Percentiles rank a stretch among this genome's conserved stretches.
Conservation (phyloP, 2,888 invertebrate genomes). For the Holacanthella duospinosa region DNA sequence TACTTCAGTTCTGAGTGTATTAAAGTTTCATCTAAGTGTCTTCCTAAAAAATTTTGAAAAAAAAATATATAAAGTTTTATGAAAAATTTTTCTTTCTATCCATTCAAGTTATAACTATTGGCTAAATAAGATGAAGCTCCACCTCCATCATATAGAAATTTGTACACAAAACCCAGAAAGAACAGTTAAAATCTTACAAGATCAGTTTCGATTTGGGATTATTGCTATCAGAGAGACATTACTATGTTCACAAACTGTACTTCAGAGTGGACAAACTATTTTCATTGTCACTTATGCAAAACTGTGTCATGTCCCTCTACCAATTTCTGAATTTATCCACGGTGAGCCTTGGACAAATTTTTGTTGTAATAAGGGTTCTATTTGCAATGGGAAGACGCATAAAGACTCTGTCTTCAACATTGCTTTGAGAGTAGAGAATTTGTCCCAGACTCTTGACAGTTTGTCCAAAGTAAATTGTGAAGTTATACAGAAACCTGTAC, state of each 20-base stretch:
- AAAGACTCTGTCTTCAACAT: slow-evolving; percentile 43
- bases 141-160: slow-evolving; percentile 41
- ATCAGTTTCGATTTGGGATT: slow-evolving; percentile 38
- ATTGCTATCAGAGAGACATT: slow-evolving; percentile 27
- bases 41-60: too few relatives aligned
- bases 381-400: slow-evolving; percentile 15
- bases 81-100: too few relatives aligned
- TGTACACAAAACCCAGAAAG: slow-evolving; percentile 39
- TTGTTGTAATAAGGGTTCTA: slow-evolving; percentile 24
- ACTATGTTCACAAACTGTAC: slow-evolving; percentile 39
- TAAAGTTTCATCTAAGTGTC: too few relatives aligned
- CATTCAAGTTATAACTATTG: too few relatives aligned
- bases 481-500: slow-evolving; percentile 38
- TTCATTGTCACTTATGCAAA: slow-evolving; percentile 39
- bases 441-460: slow-evolving; percentile 14
- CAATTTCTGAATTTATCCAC: not conserved
- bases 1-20: too few relatives aligned
- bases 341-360: slow-evolving; percentile 33
- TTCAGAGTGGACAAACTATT: slow-evolving; percentile 38
- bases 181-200: slow-evolving; percentile 34
- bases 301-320: slow-evolving; percentile 10
- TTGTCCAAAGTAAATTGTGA: slow-evolving; percentile 27
- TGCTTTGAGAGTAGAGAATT: slow-evolving; percentile 41
- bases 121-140: slow-evolving; percentile 33
- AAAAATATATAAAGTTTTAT: too few relatives aligned